Evolutionary conservation across 2,113 vertebrate genomes (phyloP).

Genomic region (Mesocricetus auratus): DNA sequence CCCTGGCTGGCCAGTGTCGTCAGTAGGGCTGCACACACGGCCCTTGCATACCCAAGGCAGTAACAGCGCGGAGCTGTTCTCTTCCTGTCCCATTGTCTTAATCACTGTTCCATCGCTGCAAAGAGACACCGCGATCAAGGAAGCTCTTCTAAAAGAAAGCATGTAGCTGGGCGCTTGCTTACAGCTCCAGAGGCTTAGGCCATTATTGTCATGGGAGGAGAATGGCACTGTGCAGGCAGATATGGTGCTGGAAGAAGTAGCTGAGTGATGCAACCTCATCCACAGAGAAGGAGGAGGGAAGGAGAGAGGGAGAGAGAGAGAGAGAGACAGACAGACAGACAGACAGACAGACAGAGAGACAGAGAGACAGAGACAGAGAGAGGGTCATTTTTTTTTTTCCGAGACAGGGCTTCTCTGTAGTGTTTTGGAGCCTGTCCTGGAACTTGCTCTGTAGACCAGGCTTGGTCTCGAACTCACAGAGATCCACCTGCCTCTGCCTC

Average conservation of each 20-base stretch:
- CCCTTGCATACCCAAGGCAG: not conserved
- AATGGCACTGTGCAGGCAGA: not conserved
- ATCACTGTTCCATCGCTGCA: too few species aligned
- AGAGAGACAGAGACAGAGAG: not conserved
- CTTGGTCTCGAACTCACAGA: too few species aligned
- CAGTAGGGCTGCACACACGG: not conserved
- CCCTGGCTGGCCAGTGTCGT: not conserved
- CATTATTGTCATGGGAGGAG: too few species aligned
- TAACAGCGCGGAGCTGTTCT: rapidly evolving
- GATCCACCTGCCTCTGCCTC: too few species aligned
- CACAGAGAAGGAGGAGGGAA: not conserved
- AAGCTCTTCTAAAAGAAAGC: not conserved
- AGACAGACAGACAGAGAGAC: not conserved
- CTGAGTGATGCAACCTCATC: not conserved
- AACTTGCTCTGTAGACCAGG: too few species aligned
- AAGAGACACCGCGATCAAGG: not conserved
- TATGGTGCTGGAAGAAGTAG: too few species aligned
- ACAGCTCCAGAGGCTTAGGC: not conserved
- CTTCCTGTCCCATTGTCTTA: not conserved
- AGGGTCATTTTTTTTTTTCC: too few species aligned
- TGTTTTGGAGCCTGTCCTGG: too few species aligned
- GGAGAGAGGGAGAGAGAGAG: not conserved
- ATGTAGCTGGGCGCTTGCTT: not conserved
- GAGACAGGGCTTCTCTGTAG: too few species aligned
- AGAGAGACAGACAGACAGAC: not conserved